Base-by-base conservation (phyloP, 1,140 invertebrate genomes). In the Lysiphlebus fabarum region DNA sequence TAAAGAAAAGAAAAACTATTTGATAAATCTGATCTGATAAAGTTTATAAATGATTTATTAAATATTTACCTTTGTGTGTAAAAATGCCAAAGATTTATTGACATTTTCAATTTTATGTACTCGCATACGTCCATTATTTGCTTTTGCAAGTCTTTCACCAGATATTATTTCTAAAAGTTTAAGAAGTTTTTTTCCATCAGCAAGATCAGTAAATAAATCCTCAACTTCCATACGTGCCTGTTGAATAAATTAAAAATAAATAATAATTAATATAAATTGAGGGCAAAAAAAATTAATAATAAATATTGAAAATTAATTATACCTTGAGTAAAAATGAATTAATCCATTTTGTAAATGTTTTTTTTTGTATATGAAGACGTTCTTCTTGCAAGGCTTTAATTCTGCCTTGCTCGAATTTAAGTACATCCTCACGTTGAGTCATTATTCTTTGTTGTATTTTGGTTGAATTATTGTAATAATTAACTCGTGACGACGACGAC, bases 281-380 rank as follows among this genome's bases (percentile, higher is more conserved):
- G 5, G 37, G 10, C 9, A 14, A 56, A 42, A 6, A 6, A 44
- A 43, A 56, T 42, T 7, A 42, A 56, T 43, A 56, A 34, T 37
- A 51, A 56, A 9, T 37, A 40, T 12, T 34, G 7, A 40, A 47
- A 57, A 42, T 10, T 57, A 12, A 17, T 69, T 69, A 76, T 78
- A 95, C 95, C 87, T 96, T 98, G 73, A 93, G 88, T 62, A 99
- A 81, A 81, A 98, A 99, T 2, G 95, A 96, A 81, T 99, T 99
- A 86, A 98, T 95, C 97, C 96, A 99, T 95, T 99, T 99, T 70
- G 97, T 99, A 80, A 99, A 99, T 7, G 97, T 99, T 80, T 99
- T 99, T 85, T 99, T 99, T 81, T 99, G 97, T 67, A 99, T 98
- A 78, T 96, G 90, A 56, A 98, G 82, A 62, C 96, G 87, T 82